Evolutionary conservation across 2,888 invertebrate species (phyloP).

Genomic region (Mayetiola destructor): DNA sequence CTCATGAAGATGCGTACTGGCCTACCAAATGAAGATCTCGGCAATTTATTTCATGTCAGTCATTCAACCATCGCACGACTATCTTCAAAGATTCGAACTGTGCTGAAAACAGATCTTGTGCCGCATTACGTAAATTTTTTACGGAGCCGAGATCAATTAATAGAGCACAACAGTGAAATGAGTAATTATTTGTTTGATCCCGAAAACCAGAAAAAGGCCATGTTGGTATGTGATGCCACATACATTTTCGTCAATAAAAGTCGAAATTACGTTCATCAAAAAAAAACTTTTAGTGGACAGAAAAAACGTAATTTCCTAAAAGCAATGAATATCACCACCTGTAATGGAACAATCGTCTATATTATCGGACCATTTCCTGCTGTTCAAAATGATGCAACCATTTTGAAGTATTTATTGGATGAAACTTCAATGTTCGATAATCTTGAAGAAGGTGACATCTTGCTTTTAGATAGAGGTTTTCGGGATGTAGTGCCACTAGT

Average conservation of each 20-base stretch:
- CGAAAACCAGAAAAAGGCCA: background rate
- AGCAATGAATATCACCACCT: background rate
- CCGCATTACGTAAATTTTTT: background rate
- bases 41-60: background rate
- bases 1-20: conserved; percentile 1
- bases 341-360: background rate
- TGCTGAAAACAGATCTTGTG: background rate
- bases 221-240: conserved; percentile 1
- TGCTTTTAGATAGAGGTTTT: background rate
- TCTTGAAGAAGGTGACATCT: background rate
- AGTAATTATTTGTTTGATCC: background rate
- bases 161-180: background rate
- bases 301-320: background rate
- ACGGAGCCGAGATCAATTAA: background rate
- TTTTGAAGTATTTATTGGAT: background rate
- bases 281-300: background rate
- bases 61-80: background rate
- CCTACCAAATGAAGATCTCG: background rate
- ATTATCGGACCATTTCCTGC: conserved; percentile 1
- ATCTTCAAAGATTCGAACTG: background rate
- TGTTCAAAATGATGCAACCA: background rate
- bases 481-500: background rate
- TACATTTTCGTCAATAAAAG: background rate
- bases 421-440: background rate
- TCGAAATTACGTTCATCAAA: background rate